A percentile compares a stretch with the other conserved stretches of the same genome.
phyloP scores from a whole-genome alignment of 2,888 invertebrate genomes.

The Leptura quadrifasciata region DNA sequence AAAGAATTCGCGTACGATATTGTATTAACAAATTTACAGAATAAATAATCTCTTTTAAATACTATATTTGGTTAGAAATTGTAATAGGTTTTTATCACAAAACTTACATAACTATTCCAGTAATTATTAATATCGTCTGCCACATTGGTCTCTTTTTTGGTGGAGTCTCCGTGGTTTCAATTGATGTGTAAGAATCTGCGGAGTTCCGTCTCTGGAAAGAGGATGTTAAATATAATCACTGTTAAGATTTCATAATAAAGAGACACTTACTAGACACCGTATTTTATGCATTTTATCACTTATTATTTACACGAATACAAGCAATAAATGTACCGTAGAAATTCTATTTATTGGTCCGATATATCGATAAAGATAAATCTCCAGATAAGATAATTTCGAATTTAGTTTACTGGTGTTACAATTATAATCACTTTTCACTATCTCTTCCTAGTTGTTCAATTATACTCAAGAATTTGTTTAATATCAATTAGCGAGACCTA shows the following conservation, averaged over 20 bases:
- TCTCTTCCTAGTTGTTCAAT: neutral
- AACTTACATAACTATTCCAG: conserved; percentile 53
- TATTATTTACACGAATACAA: neutral
- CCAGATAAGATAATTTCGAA: conserved; percentile 1
- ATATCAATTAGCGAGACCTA: neutral
- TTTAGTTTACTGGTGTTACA: neutral
- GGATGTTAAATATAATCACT: conserved; percentile 28
- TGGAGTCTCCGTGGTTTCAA: conserved; percentile 13
- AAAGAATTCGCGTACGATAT: no score
- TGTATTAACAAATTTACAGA: no score
- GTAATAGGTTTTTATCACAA: neutral
- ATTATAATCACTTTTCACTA: neutral
- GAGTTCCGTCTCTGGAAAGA: conserved; percentile 33
- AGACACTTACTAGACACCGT: conserved; percentile 42
- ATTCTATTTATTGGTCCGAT: neutral
- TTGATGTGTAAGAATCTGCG: conserved; percentile 39
- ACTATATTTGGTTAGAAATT: neutral
- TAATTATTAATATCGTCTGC: conserved; percentile 53
- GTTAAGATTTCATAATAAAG: conserved; percentile 24
- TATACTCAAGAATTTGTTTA: neutral
- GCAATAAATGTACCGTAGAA: neutral
- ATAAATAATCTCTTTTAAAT: neutral
- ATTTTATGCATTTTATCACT: conserved; percentile 33
- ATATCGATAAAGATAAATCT: neutral
- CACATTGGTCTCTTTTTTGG: conserved; percentile 48